phyloP scores from a whole-genome alignment of 2,888 invertebrate genomes.

The Scelioninae gen. 1 region DNA sequence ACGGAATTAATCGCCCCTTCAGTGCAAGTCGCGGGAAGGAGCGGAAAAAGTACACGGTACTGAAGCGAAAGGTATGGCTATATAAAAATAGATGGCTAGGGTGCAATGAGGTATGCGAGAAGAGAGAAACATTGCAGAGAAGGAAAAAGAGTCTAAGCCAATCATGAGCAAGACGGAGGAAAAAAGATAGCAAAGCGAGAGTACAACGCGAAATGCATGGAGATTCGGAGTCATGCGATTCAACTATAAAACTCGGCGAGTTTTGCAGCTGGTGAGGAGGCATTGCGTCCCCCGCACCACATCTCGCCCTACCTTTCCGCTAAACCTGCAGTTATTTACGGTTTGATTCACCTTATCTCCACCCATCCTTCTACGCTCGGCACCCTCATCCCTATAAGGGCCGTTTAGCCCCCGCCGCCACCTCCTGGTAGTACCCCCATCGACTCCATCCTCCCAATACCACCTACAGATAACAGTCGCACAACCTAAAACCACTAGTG shows the following conservation, averaged over 20 bases:
- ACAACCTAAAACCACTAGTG: conserved; percentile 72
- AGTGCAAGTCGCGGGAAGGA: conserved; percentile 36
- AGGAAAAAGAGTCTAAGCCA: conserved; percentile 55
- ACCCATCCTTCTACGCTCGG: conserved; percentile 74
- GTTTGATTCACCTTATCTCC: conserved; percentile 84
- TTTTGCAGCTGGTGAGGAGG: conserved; percentile 83
- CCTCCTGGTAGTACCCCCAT: conserved; percentile 68
- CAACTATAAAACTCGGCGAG: conserved; percentile 84
- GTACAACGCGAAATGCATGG: conserved; percentile 80
- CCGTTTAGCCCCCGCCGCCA: conserved; percentile 64
- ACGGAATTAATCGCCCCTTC: conserved; percentile 80
- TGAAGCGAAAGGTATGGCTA: conserved; percentile 75
- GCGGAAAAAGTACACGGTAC: conserved; percentile 61
- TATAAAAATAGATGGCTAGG: conserved; percentile 81
- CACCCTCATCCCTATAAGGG: conserved; percentile 72
- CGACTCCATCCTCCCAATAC: conserved; percentile 74
- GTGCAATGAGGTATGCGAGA: conserved; percentile 69
- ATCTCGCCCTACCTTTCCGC: conserved; percentile 79
- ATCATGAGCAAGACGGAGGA: conserved; percentile 70
- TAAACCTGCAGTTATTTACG: conserved; percentile 84
- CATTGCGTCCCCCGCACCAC: conserved; percentile 74
- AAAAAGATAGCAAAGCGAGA: conserved; percentile 65
- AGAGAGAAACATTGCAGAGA: conserved; percentile 55
- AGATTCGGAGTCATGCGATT: conserved; percentile 84
- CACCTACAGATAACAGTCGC: conserved; percentile 78